Evolutionary conservation across 1,140 invertebrate species (phyloP), one percentile per base, ranked within the genome.

Genomic region (Capitella teleta): DNA sequence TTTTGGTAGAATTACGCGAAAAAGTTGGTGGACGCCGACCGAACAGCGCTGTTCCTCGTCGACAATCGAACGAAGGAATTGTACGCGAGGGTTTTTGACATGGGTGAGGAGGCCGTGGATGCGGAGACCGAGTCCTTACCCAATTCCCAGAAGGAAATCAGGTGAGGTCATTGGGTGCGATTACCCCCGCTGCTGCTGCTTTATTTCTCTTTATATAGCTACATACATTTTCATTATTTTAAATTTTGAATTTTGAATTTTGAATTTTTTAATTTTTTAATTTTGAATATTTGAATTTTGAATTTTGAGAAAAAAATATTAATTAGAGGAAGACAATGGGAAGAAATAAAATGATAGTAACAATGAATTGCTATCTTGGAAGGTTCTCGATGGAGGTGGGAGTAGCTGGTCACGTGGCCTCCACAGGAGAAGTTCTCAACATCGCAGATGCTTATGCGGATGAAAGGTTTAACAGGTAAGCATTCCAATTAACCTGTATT

Each of bases 321-420:
- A 16, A 12, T 12, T 34, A 34, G 32, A 34, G 10, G 10, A 34
- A 16, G 16, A 34, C 10, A 12, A 12, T 16, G 16, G 10, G 16
- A 34, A 34, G 10, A 12, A 10, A 1, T 34, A 12, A 34, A 34
- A 16, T 34, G 16, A 10, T 16, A 12, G 32, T 34, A 34, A 34
- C 32, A 34, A 34, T 34, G 16, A 34, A 34, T 16, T 16, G 16
- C 16, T 34, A 12, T 12, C 32, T 34, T 34, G 32, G 6, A 53
- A 80, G 80, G 58, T 97, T 98, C 76, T 91, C 93, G 6, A 94
- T 97, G 61, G 93, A 94, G 68, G 82, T 94, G 57, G 94, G 92
- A 18, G 92, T 95, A 55, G 95, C 90, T 8, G 90, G 91, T 38
- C 84, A 90, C 70, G 92, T 95, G 19, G 91, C 92, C 26, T 87